Percentiles rank a stretch among this genome's conserved stretches.
Conservation (phyloP, 2,113 vertebrate species). For the Sorex fumeus region DNA sequence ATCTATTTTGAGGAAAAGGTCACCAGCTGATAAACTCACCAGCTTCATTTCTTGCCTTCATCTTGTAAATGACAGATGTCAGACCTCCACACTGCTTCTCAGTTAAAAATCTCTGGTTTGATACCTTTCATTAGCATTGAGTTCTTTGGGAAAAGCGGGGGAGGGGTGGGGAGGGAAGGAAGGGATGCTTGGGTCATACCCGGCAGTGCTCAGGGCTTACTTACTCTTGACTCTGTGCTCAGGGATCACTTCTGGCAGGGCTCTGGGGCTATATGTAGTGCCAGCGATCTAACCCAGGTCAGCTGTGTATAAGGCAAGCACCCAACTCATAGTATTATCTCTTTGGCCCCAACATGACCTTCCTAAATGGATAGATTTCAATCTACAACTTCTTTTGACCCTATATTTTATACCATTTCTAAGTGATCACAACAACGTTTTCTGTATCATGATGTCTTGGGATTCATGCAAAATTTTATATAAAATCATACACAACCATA, state of each 20-base stretch:
- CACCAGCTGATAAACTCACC: not conserved
- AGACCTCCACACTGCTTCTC: not conserved
- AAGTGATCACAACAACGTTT: not conserved
- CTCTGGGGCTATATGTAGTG: too few relatives aligned
- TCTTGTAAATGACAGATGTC: not conserved
- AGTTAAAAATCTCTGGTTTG: not conserved
- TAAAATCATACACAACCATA: not conserved
- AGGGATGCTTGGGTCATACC: too few relatives aligned
- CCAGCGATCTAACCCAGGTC: too few relatives aligned
- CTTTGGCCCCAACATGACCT: not conserved
- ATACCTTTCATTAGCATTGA: slow-evolving; percentile 5
- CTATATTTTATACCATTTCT: slow-evolving; percentile 24
- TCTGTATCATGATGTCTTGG: not conserved
- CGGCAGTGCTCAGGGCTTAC: too few relatives aligned
- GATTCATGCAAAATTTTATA: not conserved
- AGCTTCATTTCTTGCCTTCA: not conserved
- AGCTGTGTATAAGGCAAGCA: too few relatives aligned
- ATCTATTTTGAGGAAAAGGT: not conserved
- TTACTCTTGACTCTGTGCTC: too few relatives aligned
- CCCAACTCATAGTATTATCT: too few relatives aligned
- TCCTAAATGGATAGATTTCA: not conserved
- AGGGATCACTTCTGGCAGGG: too few relatives aligned
- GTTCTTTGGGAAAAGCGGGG: not conserved
- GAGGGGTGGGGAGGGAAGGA: too few relatives aligned
- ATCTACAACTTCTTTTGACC: slow-evolving; percentile 4